Evolutionary conservation across 2,888 invertebrate species (phyloP).

Genomic region (Halictus ligatus): DNA sequence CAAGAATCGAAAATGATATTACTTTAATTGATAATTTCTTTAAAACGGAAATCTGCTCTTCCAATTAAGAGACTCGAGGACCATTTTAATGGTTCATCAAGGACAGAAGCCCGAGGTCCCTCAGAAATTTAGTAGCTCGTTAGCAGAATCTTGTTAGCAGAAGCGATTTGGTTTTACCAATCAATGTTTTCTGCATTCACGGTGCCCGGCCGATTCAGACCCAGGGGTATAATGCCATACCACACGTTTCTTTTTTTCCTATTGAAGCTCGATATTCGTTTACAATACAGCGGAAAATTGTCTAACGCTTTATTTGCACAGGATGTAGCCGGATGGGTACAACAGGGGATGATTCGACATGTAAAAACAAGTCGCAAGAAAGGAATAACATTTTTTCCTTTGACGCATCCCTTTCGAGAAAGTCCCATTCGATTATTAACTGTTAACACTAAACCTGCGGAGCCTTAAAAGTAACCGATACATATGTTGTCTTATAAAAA

Average conservation of each 20-base stretch:
- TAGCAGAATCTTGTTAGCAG: neutral
- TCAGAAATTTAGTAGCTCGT: slow-evolving; percentile 1
- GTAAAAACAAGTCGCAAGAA: no score
- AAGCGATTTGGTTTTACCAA: slow-evolving; percentile 1
- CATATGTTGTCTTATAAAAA: no score
- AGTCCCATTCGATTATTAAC: no score
- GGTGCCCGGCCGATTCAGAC: neutral
- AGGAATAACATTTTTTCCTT: no score
- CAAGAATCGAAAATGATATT: neutral
- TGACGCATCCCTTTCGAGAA: no score
- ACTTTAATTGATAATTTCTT: neutral
- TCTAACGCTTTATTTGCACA: no score
- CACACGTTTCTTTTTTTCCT: neutral
- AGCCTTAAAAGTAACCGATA: no score
- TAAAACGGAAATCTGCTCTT: neutral
- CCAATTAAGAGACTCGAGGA: slow-evolving; percentile 1
- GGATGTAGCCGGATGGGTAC: no score
- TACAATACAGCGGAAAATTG: no score
- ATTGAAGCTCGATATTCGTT: no score
- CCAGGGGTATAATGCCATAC: neutral
- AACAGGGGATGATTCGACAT: no score
- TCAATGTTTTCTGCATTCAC: neutral
- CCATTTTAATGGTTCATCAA: slow-evolving; percentile 7
- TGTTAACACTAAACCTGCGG: no score
- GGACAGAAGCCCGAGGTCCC: neutral